A percentile compares a stretch with the other conserved stretches of the same genome.
Conservation (phyloP, 2,888 invertebrate species). For the Ommatoiulus sabulosus region DNA sequence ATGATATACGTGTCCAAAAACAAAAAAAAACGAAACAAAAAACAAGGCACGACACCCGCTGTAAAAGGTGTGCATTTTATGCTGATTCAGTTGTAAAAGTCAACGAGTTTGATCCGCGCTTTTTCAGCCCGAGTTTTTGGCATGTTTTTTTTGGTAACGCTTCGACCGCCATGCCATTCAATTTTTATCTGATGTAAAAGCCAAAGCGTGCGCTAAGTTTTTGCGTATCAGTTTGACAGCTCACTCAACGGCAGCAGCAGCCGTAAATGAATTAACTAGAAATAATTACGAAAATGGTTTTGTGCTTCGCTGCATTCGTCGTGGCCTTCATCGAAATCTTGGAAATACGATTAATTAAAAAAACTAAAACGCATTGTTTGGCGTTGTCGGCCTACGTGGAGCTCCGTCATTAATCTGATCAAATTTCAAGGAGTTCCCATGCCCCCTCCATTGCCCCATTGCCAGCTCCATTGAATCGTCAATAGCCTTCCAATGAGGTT, state of each 20-base stretch:
- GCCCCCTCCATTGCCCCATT: neutral
- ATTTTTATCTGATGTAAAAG: slow-evolving; percentile 12
- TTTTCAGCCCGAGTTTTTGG: neutral
- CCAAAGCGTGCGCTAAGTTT: slow-evolving; percentile 13
- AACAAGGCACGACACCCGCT: neutral
- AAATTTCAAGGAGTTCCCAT: slow-evolving; percentile 42
- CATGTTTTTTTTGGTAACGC: neutral
- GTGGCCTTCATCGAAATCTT: slow-evolving; percentile 30
- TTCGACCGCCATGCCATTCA: slow-evolving; percentile 35
- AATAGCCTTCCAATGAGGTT: slow-evolving; percentile 7
- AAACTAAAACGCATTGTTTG: neutral
- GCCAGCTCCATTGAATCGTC: neutral
- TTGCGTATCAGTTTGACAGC: slow-evolving; percentile 34
- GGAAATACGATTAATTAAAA: neutral
- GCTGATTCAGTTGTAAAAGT: slow-evolving; percentile 47
- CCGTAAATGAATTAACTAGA: neutral
- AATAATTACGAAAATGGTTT: slow-evolving; percentile 41
- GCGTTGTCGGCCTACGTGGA: neutral
- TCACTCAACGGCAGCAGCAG: neutral
- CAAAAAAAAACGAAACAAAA: neutral
- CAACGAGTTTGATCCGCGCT: slow-evolving; percentile 20
- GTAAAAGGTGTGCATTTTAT: slow-evolving; percentile 32
- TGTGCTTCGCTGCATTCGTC: neutral
- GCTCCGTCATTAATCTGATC: slow-evolving; percentile 23
- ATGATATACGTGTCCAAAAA: too few species aligned